Conservation (phyloP, 2,888 invertebrate genomes). For the Ormyrus rosae region DNA sequence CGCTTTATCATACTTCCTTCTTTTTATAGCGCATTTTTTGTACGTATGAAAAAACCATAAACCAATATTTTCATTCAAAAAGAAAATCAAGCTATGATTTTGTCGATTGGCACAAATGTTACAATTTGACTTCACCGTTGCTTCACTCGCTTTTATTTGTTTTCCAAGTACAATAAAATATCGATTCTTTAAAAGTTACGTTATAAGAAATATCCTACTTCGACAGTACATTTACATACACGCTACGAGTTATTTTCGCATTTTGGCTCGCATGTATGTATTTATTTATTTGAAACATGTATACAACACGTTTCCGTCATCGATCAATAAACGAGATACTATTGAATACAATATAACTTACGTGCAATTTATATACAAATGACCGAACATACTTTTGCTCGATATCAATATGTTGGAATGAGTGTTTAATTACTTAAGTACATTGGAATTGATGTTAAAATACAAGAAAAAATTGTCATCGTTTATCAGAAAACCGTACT, state of each 20-base stretch:
- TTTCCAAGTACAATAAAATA: constrained; percentile 65
- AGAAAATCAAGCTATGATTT: constrained; percentile 32
- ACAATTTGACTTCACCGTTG: constrained; percentile 12
- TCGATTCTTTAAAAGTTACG: constrained; percentile 57
- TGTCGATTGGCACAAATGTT: constrained; percentile 46
- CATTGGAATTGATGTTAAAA: constrained; percentile 39
- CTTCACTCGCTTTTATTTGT: constrained; percentile 4
- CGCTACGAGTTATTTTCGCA: constrained; percentile 5
- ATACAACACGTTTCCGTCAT: constrained; percentile 37
- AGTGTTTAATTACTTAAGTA: constrained; percentile 49
- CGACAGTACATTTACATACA: constrained; percentile 48
- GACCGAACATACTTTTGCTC: constrained; percentile 13
- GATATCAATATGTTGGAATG: constrained; percentile 26
- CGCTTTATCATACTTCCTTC: constrained; percentile 22
- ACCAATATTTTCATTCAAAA: constrained; percentile 16
- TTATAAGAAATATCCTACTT: constrained; percentile 62
- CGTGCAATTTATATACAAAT: constrained; percentile 50
- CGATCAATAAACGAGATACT: constrained; percentile 38
- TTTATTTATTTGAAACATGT: constrained; percentile 36
- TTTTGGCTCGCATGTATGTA: constrained; percentile 31
- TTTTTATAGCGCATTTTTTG: not conserved
- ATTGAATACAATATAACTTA: constrained; percentile 34
- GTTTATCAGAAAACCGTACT: constrained; percentile 3
- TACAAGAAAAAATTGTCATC: constrained; percentile 27
- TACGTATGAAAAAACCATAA: constrained; percentile 26